Conservation (phyloP, 2,113 vertebrate genomes). For the Scomber colias region DNA sequence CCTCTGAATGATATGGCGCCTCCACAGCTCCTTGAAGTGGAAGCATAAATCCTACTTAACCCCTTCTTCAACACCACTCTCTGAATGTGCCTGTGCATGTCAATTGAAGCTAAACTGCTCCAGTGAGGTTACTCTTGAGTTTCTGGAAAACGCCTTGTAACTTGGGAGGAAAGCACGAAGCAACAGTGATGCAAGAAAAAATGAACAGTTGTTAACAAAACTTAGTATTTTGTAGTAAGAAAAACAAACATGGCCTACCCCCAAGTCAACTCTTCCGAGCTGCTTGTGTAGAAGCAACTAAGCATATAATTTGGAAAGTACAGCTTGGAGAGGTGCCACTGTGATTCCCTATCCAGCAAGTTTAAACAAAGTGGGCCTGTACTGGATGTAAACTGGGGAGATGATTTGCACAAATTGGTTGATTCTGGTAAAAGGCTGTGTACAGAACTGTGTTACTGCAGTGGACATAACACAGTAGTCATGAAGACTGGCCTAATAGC, state of each 20-base stretch:
- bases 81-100: conserved; percentile 27
- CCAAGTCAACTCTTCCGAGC: background rate
- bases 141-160: background rate
- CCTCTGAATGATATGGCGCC: background rate
- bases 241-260: background rate
- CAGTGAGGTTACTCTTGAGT: background rate
- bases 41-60: conserved; percentile 22
- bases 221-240: background rate
- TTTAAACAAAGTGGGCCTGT: background rate
- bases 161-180: background rate
- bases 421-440: background rate
- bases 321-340: background rate
- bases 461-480: conserved; percentile 16
- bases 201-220: background rate
- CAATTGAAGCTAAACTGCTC: background rate
- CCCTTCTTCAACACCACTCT: conserved; percentile 9
- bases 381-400: background rate
- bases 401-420: background rate
- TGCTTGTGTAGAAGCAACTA: background rate
- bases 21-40: background rate
- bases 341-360: background rate
- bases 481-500: conserved; percentile 40
- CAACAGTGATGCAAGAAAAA: background rate
- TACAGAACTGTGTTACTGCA: background rate
- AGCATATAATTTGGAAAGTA: background rate